Conservation (phyloP, 2,888 invertebrate species). For the Dendrolimus houi region DNA sequence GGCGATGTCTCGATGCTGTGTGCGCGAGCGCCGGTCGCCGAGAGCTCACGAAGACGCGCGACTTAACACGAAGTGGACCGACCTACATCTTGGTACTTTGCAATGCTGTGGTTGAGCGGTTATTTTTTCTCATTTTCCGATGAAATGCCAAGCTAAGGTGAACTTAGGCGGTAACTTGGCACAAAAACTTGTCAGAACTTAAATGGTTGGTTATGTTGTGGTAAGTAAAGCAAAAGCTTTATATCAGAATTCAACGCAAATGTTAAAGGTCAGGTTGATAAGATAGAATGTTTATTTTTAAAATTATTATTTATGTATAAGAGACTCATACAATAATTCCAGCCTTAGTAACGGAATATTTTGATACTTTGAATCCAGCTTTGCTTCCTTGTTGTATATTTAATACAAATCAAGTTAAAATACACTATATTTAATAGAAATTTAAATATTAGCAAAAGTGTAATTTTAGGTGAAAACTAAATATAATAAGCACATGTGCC, state of each 20-base stretch:
- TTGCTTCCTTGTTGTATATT: no score
- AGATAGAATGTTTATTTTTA: background rate
- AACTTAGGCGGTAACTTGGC: constrained; percentile 25
- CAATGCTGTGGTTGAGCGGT: constrained; percentile 57
- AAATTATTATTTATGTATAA: background rate
- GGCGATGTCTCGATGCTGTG: constrained; percentile 51
- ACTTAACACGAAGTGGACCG: constrained; percentile 48
- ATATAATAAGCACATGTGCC: no score
- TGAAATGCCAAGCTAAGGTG: constrained; percentile 44
- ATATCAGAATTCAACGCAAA: background rate
- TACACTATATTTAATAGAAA: no score
- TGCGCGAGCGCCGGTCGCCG: constrained; percentile 51
- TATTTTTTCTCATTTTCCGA: constrained; percentile 71
- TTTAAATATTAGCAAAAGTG: no score
- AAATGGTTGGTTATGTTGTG: constrained; percentile 8
- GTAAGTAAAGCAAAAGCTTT: background rate
- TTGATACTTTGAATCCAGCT: no score
- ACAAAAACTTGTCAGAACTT: constrained; percentile 28
- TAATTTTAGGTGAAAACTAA: no score
- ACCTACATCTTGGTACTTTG: constrained; percentile 68
- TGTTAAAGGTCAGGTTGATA: background rate
- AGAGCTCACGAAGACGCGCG: constrained; percentile 44
- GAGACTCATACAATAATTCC: background rate
- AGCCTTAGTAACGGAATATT: background rate
- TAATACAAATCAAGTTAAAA: no score